These are phyloP conservation scores for Neostethus bicornis DNA, from an alignment of 2,797 vertebrate species.

Conservation along the genomic window DNA sequence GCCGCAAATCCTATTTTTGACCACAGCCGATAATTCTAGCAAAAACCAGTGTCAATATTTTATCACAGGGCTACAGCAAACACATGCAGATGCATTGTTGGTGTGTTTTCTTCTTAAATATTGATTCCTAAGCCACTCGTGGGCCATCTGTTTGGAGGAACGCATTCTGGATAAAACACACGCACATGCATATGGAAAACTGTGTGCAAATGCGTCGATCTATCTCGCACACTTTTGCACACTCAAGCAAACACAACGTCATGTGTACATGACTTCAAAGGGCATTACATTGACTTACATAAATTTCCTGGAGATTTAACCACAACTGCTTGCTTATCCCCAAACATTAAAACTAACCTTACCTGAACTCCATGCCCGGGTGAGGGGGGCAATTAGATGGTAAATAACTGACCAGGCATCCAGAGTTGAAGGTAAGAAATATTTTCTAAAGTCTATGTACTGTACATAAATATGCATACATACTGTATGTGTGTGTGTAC, in stretches of 20 bases:
- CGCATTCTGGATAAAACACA: slow-evolving; percentile 56
- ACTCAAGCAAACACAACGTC: neutral
- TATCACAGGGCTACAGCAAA: slow-evolving; percentile 76
- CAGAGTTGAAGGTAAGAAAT: neutral
- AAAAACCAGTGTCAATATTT: slow-evolving; percentile 80
- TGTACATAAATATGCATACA: too few species aligned
- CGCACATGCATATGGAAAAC: slow-evolving; percentile 8
- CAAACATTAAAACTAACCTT: slow-evolving; percentile 1
- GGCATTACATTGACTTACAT: slow-evolving; percentile 1
- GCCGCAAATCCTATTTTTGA: slow-evolving; percentile 76
- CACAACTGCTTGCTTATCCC: neutral
- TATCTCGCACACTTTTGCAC: neutral
- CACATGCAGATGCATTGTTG: slow-evolving; percentile 77
- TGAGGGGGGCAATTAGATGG: neutral
- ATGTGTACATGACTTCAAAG: slow-evolving; percentile 9
- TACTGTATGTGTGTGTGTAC: too few species aligned
- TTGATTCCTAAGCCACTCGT: slow-evolving; percentile 70
- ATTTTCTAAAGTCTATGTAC: slow-evolving; percentile 5
- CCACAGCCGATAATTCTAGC: slow-evolving; percentile 73
- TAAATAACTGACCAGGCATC: too few species aligned
- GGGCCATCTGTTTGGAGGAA: slow-evolving; percentile 69
- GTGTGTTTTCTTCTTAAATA: slow-evolving; percentile 76
- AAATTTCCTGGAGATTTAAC: slow-evolving; percentile 3
- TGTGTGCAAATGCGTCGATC: slow-evolving; percentile 20
- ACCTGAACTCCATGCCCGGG: neutral